Base-by-base conservation (phyloP, 2,888 invertebrate genomes). In the Andrena haemorrhoa region DNA sequence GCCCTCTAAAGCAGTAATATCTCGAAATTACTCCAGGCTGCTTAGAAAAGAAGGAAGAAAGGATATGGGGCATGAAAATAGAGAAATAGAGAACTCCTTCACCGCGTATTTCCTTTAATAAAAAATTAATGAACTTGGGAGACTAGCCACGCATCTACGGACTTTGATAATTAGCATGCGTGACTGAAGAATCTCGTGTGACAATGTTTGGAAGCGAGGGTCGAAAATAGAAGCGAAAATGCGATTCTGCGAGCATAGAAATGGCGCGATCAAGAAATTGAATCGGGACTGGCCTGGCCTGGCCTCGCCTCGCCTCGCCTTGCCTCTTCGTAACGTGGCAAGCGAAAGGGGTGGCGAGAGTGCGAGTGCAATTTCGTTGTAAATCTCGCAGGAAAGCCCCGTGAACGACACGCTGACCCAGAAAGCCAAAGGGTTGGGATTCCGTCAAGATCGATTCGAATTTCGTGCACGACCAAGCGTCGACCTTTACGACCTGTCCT, bases 341-440 rank as follows among this genome's bases (percentile, higher is more conserved):
- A 35, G 20, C 26, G 70, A 10, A 53, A 65, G 82, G 75, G 65
- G 41, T 64, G 73, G 73, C 75, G 56, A 69, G 77, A 56, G 49
- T 68, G 74, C 68, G 84, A 75, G 75, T 78, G 84, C 84, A 85
- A 85, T 85, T 85, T 82, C 84, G 85, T 85, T 85, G 85, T 85
- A 85, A 85, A 85, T 85, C 85, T 84, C 84, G 75, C 65, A 33
- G 75, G 70, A 71, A 73, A 77, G 71, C 71, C 71, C 80, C 84
- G 84, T 84, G 73, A 81, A 82, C 87, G 89, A 82, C 90, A 89
- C 87, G 89, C 83, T 91, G 89, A 91, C 91, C 91, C 85, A 91
- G 82, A 90, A 90, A 89, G 86, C 84, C 83, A 86, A 91, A 90
- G 91, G 87, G 87, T 90, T 89, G 77, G 83, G 66, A 74, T 80